Percentiles rank a stretch among this genome's conserved stretches.
Conservation (phyloP, 2,113 vertebrate species). For the Phycodurus eques region DNA sequence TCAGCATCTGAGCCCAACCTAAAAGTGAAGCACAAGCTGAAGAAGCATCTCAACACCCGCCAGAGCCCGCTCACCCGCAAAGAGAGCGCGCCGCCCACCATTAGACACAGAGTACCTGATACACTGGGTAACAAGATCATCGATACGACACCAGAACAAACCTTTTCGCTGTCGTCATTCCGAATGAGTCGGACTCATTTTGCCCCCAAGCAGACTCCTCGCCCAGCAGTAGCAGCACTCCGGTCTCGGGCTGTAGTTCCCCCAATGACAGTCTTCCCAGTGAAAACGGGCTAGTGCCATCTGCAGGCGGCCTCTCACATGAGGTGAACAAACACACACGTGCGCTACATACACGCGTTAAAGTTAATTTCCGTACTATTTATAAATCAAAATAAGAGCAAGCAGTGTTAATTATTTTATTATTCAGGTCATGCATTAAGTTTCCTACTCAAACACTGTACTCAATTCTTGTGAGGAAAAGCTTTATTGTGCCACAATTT, state of each 20-base stretch:
- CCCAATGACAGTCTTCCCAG: slow-evolving; percentile 87
- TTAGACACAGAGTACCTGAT: slow-evolving; percentile 82
- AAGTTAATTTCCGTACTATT: too few species aligned
- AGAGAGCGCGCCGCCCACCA: slow-evolving; percentile 87
- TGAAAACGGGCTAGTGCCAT: slow-evolving; percentile 74
- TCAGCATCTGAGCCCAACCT: slow-evolving; percentile 90
- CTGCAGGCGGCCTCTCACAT: slow-evolving; percentile 63
- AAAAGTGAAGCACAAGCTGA: slow-evolving; percentile 88
- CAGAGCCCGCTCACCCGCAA: slow-evolving; percentile 89
- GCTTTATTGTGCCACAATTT: background rate
- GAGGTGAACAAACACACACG: slow-evolving; percentile 72
- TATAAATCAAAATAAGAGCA: background rate
- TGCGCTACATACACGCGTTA: too few species aligned
- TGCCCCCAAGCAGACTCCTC: slow-evolving; percentile 80
- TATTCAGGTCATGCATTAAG: background rate
- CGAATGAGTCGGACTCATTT: background rate
- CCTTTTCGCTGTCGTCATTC: background rate
- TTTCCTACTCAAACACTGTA: background rate
- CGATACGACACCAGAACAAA: background rate
- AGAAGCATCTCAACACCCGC: slow-evolving; percentile 86
- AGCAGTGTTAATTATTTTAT: background rate
- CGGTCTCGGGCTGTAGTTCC: slow-evolving; percentile 87
- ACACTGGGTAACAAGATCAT: slow-evolving; percentile 73
- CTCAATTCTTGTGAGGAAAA: background rate
- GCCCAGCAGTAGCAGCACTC: slow-evolving; percentile 94